Base-by-base conservation (phyloP, 2,113 vertebrate species). In the Chamaetylas fuelleborni region DNA sequence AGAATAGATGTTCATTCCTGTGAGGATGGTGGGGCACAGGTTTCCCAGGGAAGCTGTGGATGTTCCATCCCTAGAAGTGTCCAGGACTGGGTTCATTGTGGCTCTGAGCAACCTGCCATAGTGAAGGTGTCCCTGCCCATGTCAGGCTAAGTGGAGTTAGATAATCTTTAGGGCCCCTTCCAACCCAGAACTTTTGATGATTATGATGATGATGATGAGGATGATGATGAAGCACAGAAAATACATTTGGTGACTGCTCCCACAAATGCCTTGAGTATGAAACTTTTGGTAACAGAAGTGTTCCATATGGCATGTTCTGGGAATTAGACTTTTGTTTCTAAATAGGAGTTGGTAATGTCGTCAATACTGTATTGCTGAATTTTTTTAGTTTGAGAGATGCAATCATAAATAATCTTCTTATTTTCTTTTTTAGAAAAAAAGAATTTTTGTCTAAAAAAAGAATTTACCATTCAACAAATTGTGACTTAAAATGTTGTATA, bases 321-420 rank as follows among this genome's bases (percentile, higher is more conserved):
- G 79, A 96, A 88, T 82, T 94, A 62, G 71, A 62, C 28, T 91
- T 92, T 87, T 77, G 78, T 90, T 95, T 91, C 71, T 95, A 88
- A 85, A 96, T 64, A 87, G 47, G 47, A 83, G 47, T n/a, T 0
- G 1, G 92, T 82, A 85, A 47, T 66, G 70, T 92, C 5, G 1
- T 93, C 70, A 82, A 10, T 45, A 81, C 42, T 47, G 22, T 78
- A 48, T 54, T 53, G 34, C 57, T 72, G 12, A 19, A 6, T 48
- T 40, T 84, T 85, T 93, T 89, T 93, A 66, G 29, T 40, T 91
- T 56, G 61, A 61, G 33, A 61, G 19, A 56, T 11, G 19, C 33
- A 69, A 50, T 81, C 11, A 61, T 56, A 95, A 90, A 60, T 65
- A 90, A 69, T 54, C 34, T 2, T 54, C 5, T 50, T 67, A 0